These are phyloP conservation scores for Azemiops feae DNA, from an alignment of 2,113 vertebrate genomes.

Conservation along the genomic window DNA sequence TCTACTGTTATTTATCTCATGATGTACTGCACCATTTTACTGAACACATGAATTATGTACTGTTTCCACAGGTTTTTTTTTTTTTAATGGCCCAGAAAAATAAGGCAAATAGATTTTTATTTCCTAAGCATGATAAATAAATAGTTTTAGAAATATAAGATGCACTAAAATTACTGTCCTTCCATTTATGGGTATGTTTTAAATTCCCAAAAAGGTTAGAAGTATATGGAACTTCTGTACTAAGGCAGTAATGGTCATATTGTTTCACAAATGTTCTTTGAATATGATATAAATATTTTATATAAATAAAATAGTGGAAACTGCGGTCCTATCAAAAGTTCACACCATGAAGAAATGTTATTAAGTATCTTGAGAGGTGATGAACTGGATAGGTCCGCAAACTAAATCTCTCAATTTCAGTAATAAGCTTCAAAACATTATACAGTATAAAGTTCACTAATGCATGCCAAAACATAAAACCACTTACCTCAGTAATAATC, in stretches of 20 bases:
- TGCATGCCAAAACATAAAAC: not conserved
- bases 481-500: conserved; percentile 55
- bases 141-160: not conserved
- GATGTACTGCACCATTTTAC: not conserved
- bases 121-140: not conserved
- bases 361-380: not conserved
- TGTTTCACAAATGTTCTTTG: not conserved
- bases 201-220: not conserved
- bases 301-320: not conserved
- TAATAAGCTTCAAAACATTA: not conserved
- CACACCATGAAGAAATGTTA: not conserved
- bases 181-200: not conserved
- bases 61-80: not conserved
- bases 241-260: not conserved
- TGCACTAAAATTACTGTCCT: not conserved
- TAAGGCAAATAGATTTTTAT: not conserved
- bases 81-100: not conserved
- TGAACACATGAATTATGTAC: not conserved
- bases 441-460: not conserved
- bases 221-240: not conserved
- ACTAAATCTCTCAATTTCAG: not conserved
- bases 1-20: not conserved
- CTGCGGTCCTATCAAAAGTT: not conserved
- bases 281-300: not conserved
- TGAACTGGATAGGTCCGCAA: not conserved